Conservation (phyloP, 92 coral and sea anemone species). For the Parazoanthus swiftii region DNA sequence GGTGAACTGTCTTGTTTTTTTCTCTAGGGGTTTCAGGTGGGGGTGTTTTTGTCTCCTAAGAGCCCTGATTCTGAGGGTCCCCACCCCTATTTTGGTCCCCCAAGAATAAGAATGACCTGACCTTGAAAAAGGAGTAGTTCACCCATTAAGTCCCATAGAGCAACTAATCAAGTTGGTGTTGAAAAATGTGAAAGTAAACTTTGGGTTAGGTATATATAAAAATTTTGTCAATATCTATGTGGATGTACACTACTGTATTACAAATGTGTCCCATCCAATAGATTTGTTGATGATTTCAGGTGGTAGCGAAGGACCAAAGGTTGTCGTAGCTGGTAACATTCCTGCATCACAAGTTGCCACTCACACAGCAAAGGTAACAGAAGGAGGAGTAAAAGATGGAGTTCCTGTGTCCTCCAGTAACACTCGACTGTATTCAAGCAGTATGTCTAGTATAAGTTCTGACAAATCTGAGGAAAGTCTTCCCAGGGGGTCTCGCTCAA, state of each 20-base stretch:
- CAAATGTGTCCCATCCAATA: no score
- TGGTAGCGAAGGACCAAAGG: conserved; percentile 28
- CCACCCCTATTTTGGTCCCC: background rate
- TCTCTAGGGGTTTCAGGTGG: no score
- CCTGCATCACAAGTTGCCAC: conserved; percentile 13
- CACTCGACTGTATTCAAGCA: conserved; percentile 38
- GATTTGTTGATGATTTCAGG: background rate
- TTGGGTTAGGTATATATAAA: no score
- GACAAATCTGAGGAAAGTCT: conserved; percentile 39
- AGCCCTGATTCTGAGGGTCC: conserved; percentile 42
- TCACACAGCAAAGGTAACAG: conserved; percentile 21
- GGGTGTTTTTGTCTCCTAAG: no score
- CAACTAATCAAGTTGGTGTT: no score
- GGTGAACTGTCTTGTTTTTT: conserved; percentile 28
- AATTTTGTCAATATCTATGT: no score
- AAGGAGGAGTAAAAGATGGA: conserved; percentile 20
- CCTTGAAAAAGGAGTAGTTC: conserved; percentile 76
- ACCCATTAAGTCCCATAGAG: conserved; percentile 15
- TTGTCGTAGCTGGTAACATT: conserved; percentile 7
- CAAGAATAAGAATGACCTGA: conserved; percentile 33
- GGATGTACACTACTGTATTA: no score
- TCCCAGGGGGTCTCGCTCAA: conserved; percentile 55
- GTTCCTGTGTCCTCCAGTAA: conserved; percentile 11
- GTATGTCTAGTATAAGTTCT: conserved; percentile 43
- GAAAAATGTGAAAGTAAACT: no score